These are phyloP conservation scores for Ophion slaviceki DNA, from an alignment of 2,888 invertebrate species.

Conservation along the genomic window DNA sequence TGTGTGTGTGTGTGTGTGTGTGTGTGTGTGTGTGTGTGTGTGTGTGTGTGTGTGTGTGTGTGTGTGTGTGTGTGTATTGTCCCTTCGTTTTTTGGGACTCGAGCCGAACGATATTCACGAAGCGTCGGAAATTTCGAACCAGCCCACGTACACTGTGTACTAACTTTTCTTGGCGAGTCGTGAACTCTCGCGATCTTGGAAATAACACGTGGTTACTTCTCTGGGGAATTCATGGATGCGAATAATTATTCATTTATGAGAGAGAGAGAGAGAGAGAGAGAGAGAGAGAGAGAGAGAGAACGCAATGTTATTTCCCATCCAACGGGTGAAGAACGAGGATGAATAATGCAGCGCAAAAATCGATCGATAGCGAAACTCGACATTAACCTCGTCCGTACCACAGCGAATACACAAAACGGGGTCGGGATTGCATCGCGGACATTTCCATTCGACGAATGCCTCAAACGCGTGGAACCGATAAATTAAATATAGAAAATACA, in stretches of 20 bases:
- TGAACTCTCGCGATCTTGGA: not conserved
- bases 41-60: no score
- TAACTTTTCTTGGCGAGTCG: conserved; percentile 1
- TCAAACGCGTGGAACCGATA: not conserved
- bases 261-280: conserved; percentile 2
- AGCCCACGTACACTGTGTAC: conserved; percentile 21
- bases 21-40: not conserved
- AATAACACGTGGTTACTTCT: not conserved
- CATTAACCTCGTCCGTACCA: not conserved
- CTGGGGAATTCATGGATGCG: conserved; percentile 20
- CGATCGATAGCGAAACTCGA: conserved; percentile 2
- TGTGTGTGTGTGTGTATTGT: not conserved
- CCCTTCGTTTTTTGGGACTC: conserved; percentile 11
- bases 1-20: not conserved
- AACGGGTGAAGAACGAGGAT: not conserved
- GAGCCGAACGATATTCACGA: conserved; percentile 41
- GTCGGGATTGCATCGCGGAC: not conserved
- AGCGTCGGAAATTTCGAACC: conserved; percentile 41
- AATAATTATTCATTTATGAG: conserved; percentile 36
- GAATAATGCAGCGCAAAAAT: conserved; percentile 8
- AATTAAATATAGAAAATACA: not conserved
- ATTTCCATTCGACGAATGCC: not conserved
- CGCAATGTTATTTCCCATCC: not conserved
- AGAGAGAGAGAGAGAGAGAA: no score
- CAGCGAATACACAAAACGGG: not conserved